phyloP scores from a whole-genome alignment of 1,140 invertebrate species.

The Zaprionus nigranus region DNA sequence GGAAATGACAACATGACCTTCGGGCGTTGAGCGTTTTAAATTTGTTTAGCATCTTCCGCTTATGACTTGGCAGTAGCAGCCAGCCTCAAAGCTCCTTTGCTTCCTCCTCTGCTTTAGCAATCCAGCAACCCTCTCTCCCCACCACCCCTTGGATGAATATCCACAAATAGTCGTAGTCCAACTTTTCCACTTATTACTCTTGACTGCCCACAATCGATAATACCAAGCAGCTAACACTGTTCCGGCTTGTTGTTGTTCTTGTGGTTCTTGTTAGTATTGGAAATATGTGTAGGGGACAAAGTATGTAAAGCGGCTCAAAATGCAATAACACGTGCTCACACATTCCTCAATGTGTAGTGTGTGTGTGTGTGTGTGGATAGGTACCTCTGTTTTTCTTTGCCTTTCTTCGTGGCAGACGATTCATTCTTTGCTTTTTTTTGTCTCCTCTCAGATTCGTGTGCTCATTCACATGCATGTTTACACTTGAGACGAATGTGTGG shows the following conservation, averaged over 20 bases:
- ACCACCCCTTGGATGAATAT: conserved; percentile 36
- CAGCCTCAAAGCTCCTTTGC: conserved; percentile 30
- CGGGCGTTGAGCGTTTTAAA: conserved; percentile 68
- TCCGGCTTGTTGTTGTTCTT: conserved; percentile 1
- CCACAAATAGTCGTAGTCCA: conserved; percentile 52
- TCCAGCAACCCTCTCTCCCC: no score
- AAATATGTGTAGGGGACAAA: conserved; percentile 13
- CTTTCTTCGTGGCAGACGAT: conserved; percentile 47
- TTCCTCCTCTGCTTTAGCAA: neutral
- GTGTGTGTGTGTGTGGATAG: conserved; percentile 4
- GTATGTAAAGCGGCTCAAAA: conserved; percentile 52
- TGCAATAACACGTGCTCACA: conserved; percentile 63
- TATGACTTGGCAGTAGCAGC: conserved; percentile 71
- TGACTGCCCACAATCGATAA: conserved; percentile 49
- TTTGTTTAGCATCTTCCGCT: conserved; percentile 79
- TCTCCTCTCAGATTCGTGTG: conserved; percentile 36
- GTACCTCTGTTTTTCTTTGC: conserved; percentile 17
- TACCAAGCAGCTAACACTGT: conserved; percentile 21
- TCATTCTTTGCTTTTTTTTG: conserved; percentile 16
- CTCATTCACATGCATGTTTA: conserved; percentile 60
- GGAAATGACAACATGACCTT: conserved; percentile 79
- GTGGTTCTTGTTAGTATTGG: conserved; percentile 10
- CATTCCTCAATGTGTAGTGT: neutral
- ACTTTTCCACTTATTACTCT: conserved; percentile 61
- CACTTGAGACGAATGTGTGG: conserved; percentile 51